Evolutionary conservation across 2,888 invertebrate species (phyloP), one percentile per base, ranked within the genome.

Genomic region (Synanthedon vespiformis): DNA sequence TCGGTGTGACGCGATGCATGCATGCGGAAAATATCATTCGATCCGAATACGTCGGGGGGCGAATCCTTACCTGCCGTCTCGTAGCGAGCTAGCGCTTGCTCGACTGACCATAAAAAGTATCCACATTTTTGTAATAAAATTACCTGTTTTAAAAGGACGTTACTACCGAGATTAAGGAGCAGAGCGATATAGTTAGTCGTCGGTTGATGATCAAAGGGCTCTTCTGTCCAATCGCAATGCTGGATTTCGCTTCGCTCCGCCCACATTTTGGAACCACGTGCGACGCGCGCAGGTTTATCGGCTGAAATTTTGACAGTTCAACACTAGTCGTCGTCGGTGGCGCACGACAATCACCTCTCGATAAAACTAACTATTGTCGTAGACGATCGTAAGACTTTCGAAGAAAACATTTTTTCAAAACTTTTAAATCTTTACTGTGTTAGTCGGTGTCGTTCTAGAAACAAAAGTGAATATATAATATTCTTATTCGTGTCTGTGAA

Each of bases 121-220:
- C 66, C 72, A 77, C 77, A 77, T 80, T 83, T 84, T 85, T 84
- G 74, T 80, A 85, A 86, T 84, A 78, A 85, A 82, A 85, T 86
- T 86, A 86, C 86, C 81, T 84, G 84, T 85, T 86, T 86, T 86
- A 84, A 86, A 85, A 84, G 85, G 79, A 86, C 77, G 78, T 82
- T 83, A 84, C 81, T 86, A 81, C 82, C 72, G 85, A 86, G 86
- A 86, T 87, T 87, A 86, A 86, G 85, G 82, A 80, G 72, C 77
- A 80, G 73, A 80, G 78, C 77, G 77, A 83, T 77, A 79, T 86
- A 80, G 84, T 85, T 84, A 86, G 85, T 79, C 74, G 82, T 77
- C 80, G 81, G 77, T 84, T 78, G 70, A 72, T 72, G 84, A 84
- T 86, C 87, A 86, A 87, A 87, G 85, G 71, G 65, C 60, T 58